Conservation (phyloP, 2,888 invertebrate species). For the Drosophila macrothrix region DNA sequence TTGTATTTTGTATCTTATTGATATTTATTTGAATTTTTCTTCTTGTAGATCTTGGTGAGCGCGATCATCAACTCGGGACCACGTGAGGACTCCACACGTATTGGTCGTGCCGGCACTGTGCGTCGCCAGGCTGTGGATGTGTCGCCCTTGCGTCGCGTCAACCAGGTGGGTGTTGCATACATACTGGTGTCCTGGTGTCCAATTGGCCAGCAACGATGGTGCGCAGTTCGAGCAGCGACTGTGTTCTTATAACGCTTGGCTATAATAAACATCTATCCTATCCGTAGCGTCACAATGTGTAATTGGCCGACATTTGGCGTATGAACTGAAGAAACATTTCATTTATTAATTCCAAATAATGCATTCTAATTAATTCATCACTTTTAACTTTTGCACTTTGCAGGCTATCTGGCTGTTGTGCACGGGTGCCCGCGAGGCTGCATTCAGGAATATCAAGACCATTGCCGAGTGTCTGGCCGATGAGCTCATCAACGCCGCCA, state of each 20-base stretch:
- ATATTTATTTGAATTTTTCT: not conserved
- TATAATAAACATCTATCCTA: constrained; percentile 68
- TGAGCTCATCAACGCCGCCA: constrained; percentile 99
- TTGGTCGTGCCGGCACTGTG: constrained; percentile 99
- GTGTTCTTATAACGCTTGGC: constrained; percentile 69
- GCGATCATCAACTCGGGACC: constrained; percentile 99
- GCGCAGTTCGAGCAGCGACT: constrained; percentile 57
- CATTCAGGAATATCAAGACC: constrained; percentile 99
- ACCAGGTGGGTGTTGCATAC: constrained; percentile 88
- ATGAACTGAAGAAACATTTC: constrained; percentile 79
- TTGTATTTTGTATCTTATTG: not conserved
- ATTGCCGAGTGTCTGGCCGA: constrained; percentile 99
- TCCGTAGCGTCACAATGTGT: constrained; percentile 81
- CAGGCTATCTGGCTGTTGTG: constrained; percentile 99
- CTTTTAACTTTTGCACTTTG: not conserved
- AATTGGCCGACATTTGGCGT: constrained; percentile 65
- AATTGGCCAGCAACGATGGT: constrained; percentile 63
- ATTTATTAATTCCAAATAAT: not conserved
- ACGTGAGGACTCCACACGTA: constrained; percentile 99
- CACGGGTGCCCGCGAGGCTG: constrained; percentile 99
- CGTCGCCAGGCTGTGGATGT: constrained; percentile 99
- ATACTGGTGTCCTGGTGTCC: not conserved
- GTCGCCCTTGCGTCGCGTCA: constrained; percentile 98
- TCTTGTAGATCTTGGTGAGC: constrained; percentile 92
- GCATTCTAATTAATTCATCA: not conserved